These are phyloP conservation scores for Poeciliopsis prolifica DNA, from an alignment of 2,113 vertebrate genomes.

Conservation along the genomic window DNA sequence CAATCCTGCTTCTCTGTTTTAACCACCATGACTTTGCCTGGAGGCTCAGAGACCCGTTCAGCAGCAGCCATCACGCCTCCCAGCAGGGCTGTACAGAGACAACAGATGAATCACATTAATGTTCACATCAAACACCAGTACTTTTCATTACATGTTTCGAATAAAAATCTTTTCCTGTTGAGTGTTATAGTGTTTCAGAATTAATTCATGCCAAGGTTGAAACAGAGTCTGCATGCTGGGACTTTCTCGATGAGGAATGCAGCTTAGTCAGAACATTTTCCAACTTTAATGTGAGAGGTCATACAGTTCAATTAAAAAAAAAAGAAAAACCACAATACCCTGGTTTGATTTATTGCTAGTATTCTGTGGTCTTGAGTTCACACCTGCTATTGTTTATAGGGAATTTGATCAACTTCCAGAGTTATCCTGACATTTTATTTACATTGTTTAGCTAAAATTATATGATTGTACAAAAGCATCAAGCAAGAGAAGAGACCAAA, in stretches of 20 bases:
- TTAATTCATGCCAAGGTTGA: background rate
- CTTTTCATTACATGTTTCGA: background rate
- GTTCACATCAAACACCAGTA: no score
- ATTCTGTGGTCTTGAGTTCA: background rate
- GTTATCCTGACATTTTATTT: background rate
- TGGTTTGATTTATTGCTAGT: background rate
- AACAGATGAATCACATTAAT: no score
- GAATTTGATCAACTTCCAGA: background rate
- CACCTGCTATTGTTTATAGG: background rate
- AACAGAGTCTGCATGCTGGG: background rate
- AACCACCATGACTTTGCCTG: constrained; percentile 87
- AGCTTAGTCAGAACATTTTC: background rate
- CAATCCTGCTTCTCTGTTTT: constrained; percentile 86
- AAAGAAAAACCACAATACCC: no score
- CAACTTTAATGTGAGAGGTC: background rate
- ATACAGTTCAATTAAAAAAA: no score
- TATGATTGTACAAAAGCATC: no score
- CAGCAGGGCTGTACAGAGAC: constrained; percentile 45
- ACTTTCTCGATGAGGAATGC: no score
- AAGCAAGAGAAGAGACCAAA: background rate
- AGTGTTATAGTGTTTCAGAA: background rate
- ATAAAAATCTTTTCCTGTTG: background rate
- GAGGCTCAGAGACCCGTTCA: constrained; percentile 84
- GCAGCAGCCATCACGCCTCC: constrained; percentile 86
- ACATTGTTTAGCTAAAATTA: background rate